phyloP scores from a whole-genome alignment of 2,113 vertebrate genomes.

The Dryoscopus gambensis region DNA sequence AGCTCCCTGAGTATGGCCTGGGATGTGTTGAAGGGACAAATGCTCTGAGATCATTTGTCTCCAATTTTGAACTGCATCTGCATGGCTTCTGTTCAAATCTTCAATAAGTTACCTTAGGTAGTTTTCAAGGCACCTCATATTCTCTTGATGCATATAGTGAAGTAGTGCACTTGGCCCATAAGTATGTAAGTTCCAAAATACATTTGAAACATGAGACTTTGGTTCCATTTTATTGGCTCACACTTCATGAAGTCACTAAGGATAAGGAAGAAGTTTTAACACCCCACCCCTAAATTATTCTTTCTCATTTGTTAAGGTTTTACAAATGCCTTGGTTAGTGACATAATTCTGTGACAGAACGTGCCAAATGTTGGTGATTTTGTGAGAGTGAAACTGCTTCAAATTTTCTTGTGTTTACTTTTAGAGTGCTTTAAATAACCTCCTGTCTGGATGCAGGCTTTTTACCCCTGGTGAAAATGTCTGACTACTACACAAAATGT shows the following conservation, averaged over 20 bases:
- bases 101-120: background rate
- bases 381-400: background rate
- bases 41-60: background rate
- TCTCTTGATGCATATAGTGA: background rate
- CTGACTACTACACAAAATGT: background rate
- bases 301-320: background rate
- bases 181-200: background rate
- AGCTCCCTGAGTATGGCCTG: background rate
- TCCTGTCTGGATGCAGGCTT: background rate
- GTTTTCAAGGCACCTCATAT: background rate
- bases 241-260: background rate
- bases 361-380: background rate
- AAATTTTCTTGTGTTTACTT: background rate
- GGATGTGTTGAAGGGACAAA: background rate
- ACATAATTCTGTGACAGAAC: background rate
- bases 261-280: background rate
- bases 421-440: background rate
- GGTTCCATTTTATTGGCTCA: background rate
- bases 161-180: background rate
- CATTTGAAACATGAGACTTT: background rate
- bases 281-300: fast-evolving
- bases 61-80: background rate
- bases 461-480: background rate
- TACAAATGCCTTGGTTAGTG: background rate
- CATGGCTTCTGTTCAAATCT: background rate